Base-by-base conservation (phyloP, 2,113 vertebrate species). In the Hyaena hyaena region DNA sequence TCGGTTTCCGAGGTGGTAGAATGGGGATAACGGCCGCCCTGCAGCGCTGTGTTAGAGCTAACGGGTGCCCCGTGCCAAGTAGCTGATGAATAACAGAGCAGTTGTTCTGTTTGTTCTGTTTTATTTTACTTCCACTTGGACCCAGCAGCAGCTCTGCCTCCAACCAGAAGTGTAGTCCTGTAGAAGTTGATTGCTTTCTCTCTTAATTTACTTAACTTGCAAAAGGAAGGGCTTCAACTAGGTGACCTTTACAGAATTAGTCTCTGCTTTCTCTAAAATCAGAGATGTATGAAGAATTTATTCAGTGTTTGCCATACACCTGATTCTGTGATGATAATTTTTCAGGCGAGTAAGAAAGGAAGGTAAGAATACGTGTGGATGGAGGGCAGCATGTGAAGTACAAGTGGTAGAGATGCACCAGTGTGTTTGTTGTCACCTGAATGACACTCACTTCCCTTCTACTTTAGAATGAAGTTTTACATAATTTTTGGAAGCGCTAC, bases 401-500 rank as follows among this genome's bases (percentile, higher is more conserved):
- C 58, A 63, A 11, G 87, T 63, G 43, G 50, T 35, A 1, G 12
- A 31, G 17, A 5, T 6, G 19, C 55, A 10, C 48, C 35, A 3
- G 19, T 7, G 10, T 48, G 1, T 50, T 12, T 93, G 48, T 77
- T 12, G 10, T 35, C 6, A 39, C 65, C 26, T 53, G 24, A n/a
- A 2, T 69, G 31, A 43, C 80, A 10, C 53, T 91, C 35, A 11
- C 69, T 96, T 33, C 94, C 97, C 97, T 68, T 96, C 21, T 55
- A 85, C 90, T 69, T 79, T 90, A 99, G 99, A 98, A 99, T 97
- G 98, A 99, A 82, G 98, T 99, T 88, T 88, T 99, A 66, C 99
- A 98, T 94, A 98, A 95, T 89, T 98, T 99, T 97, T 99, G 99
- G 99, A 99, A 99, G 73, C 93, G 98, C 69, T 99, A 99, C 98